A percentile compares a stretch with the other conserved stretches of the same genome.
phyloP scores from a whole-genome alignment of 1,140 invertebrate species.

The Drosophila pseudoobscura region DNA sequence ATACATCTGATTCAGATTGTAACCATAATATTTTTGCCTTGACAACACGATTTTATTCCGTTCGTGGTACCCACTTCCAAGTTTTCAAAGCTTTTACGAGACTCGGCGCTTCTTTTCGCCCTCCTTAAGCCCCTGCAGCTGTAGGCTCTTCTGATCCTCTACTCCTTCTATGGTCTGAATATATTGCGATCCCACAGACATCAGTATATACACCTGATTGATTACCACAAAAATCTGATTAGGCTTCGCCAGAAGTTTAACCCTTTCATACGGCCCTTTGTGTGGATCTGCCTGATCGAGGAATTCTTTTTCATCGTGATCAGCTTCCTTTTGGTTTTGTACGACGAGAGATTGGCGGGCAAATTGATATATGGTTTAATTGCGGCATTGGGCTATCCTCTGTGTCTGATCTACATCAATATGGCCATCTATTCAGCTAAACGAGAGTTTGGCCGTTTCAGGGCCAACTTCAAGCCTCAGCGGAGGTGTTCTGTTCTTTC shows the following conservation, averaged over 20 bases:
- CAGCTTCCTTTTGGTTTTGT: slow-evolving; percentile 32
- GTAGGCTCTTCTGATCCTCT: slow-evolving; percentile 30
- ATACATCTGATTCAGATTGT: not conserved
- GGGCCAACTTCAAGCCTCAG: slow-evolving; percentile 10
- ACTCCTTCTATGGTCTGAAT: slow-evolving; percentile 24
- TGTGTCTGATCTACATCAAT: slow-evolving; percentile 25
- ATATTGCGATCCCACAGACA: no score
- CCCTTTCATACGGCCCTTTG: slow-evolving; percentile 36
- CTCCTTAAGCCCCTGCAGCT: slow-evolving; percentile 41
- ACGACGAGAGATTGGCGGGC: slow-evolving; percentile 11
- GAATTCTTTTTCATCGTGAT: slow-evolving; percentile 1
- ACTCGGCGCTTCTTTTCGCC: slow-evolving; percentile 15
- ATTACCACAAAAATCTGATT: slow-evolving; percentile 39
- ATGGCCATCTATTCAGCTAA: slow-evolving; percentile 15
- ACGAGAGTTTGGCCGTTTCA: slow-evolving; percentile 26
- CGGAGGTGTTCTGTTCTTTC: not conserved
- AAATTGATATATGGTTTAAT: not conserved
- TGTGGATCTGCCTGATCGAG: slow-evolving; percentile 15
- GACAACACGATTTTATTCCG: not conserved
- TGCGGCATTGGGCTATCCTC: slow-evolving; percentile 2
- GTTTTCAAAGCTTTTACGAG: not conserved
- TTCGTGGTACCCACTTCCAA: not conserved
- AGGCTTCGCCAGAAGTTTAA: slow-evolving; percentile 37
- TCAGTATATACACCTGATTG: not conserved
- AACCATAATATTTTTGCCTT: not conserved